Evolutionary conservation across 1,140 invertebrate species (phyloP), one percentile per base, ranked within the genome.

Genomic region (Aphelenchoides fujianensis): DNA sequence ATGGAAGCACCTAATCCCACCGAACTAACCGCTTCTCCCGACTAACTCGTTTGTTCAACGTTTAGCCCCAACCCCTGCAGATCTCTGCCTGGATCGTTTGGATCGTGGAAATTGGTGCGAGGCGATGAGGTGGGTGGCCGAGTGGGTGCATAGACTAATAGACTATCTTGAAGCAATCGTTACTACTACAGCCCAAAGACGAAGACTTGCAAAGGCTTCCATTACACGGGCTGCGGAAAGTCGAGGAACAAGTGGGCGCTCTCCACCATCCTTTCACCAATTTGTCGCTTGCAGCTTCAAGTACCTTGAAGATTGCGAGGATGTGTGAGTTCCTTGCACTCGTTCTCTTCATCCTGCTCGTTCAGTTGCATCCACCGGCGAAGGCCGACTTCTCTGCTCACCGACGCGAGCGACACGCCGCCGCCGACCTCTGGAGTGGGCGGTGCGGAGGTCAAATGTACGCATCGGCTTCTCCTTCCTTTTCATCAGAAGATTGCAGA

Each of bases 181-280:
- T 81, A 82, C 54, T 82, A 79, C 48, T 81, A 70, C 64, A 66
- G 82, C 55, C 53, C 69, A 12, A 76, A 73, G 48, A 71, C 77
- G 9, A 67, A 66, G 5, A 71, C 72, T 35, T 81, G 79, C 73
- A 79, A 73, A 71, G 79, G 79, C 23, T 81, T 82, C 57, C 79
- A 81, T 67, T 81, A 81, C 66, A 81, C 79, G 0, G 79, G 79
- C 23, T 81, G 79, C 71, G 79, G 79, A 23, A 67, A 77, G 69
- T 79, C 77, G 32, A 34, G 70, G 35, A 81, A 81, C 54, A 81
- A 81, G 28, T 81, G n/a, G n/a, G n/a, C n/a, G n/a, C 82, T 57
- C 31, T 74, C 3, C 64, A 69, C 12, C 7, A 68, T 31, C 7
- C 41, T 9, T 16, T 70, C 9, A 7, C 72, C 9, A 71, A 71